A percentile compares a stretch with the other conserved stretches of the same genome.
Evolutionary conservation across 2,797 vertebrate genomes (phyloP).

Genomic region (Dromococcyx pavoninus): DNA sequence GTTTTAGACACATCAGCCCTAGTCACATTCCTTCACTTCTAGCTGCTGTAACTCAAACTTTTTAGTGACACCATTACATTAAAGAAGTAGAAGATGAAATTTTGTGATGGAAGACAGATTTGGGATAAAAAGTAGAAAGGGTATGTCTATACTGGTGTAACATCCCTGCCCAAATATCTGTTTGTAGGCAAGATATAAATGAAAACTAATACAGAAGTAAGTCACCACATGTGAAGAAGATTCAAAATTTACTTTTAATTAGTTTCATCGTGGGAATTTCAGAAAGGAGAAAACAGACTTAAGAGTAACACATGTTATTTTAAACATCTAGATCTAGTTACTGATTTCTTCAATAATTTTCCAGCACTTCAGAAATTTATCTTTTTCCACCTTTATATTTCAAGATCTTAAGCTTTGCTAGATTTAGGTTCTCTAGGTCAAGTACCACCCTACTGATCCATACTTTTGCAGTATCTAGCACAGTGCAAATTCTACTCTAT

Average conservation of each 20-base stretch:
- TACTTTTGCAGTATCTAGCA: background rate
- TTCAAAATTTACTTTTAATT: background rate
- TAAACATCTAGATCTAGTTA: background rate
- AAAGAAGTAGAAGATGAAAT: background rate
- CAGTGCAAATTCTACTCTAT: background rate
- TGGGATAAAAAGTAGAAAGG: background rate
- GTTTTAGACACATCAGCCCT: background rate
- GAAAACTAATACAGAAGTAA: background rate
- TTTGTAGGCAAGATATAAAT: background rate
- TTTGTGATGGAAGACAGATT: background rate
- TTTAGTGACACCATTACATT: background rate
- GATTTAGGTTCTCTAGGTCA: background rate
- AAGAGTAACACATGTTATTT: background rate
- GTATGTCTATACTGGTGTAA: background rate
- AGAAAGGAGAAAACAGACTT: background rate
- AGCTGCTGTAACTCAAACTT: background rate
- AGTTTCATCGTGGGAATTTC: background rate
- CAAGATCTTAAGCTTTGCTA: background rate
- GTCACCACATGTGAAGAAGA: background rate
- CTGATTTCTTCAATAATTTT: background rate
- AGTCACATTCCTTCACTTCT: background rate
- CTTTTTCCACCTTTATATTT: background rate
- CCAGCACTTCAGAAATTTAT: background rate
- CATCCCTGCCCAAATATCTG: background rate
- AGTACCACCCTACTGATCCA: background rate